phyloP scores from a whole-genome alignment of 2,888 invertebrate genomes.

The Agrochola litura region DNA sequence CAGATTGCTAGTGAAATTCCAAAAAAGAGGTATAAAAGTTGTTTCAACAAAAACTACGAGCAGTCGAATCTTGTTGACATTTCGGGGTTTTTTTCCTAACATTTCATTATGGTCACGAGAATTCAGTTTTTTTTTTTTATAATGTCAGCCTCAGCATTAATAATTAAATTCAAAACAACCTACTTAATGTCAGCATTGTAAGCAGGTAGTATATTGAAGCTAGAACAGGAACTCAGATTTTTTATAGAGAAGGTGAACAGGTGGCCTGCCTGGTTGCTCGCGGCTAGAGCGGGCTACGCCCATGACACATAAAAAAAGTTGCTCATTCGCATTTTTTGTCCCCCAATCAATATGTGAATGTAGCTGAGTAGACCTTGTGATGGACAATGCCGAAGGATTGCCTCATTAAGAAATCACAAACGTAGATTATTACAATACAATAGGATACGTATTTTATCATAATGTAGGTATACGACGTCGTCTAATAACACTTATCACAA shows the following conservation, averaged over 20 bases:
- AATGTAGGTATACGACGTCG: slow-evolving; percentile 28
- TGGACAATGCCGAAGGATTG: slow-evolving; percentile 43
- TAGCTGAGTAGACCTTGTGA: slow-evolving; percentile 33
- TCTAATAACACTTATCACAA: slow-evolving; percentile 24
- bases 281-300: slow-evolving; percentile 34
- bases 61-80: slow-evolving; percentile 1
- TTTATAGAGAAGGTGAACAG: slow-evolving; percentile 47
- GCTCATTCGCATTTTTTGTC: slow-evolving; percentile 31
- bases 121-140: not conserved
- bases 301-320: slow-evolving; percentile 23
- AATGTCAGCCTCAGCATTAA: slow-evolving; percentile 3
- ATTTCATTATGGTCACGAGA: not conserved
- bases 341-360: slow-evolving; percentile 36
- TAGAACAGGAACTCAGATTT: slow-evolving; percentile 52
- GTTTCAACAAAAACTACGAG: not conserved
- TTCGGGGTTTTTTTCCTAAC: slow-evolving; percentile 4
- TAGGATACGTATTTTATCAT: slow-evolving; percentile 39
- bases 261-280: slow-evolving; percentile 21
- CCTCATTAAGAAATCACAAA: slow-evolving; percentile 51
- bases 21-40: not conserved
- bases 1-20: not conserved
- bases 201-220: slow-evolving; percentile 36
- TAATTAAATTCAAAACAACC: slow-evolving; percentile 6
- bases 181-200: slow-evolving; percentile 35
- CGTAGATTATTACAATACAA: slow-evolving; percentile 55